Base-by-base conservation (phyloP, 2,113 vertebrate genomes). In the Fulmarus glacialis region DNA sequence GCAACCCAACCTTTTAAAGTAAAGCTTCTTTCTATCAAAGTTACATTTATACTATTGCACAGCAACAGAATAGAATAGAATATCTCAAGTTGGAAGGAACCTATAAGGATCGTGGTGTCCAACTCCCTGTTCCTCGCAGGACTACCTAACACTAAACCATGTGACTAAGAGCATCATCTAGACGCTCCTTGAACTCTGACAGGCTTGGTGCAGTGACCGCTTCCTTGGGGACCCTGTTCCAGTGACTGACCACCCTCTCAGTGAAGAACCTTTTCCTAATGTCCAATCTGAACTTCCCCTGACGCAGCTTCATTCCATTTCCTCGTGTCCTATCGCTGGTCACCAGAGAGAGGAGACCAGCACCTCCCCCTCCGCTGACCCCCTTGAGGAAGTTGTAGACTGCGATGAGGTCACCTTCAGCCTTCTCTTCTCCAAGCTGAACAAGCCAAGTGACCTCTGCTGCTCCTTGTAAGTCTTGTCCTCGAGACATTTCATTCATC, bases 311-410 rank as follows among this genome's bases (percentile, higher is more conserved):
- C 14, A 7, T 38, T 43, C 26, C 17, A 48, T 43, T 68, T 42
- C 7, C 43, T 86, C 1, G 0, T 59, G 19, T 70, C 32, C 24
- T 79, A 0, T 70, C 1, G 0, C 20, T 74, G 71, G 20, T 70
- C 48, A 55, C 24, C n/a, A 68, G 59, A 48, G 53, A 53, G 40
- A 42, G 15, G 26, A n/a, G 20, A 32, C 68, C 30, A 70, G 38
- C 22, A n/a, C 3, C 15, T 83, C 12, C n/a, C 6, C 7, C 30
- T 50, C 30, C 1, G 2, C 30, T 72, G 30, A 23, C 20, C 4
- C 1, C 11, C 30, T 11, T 42, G 29, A 47, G 40, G 48, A 81
- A 9, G 12, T 3, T 30, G 40, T 38, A 64, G 36, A 13, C 42
- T 73, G 27, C 1, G 1, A n/a, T 20, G 40, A 63, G 29, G 12